These are phyloP conservation scores for Delichon dasypus DNA, from an alignment of 2,797 vertebrate genomes.

Conservation along the genomic window DNA sequence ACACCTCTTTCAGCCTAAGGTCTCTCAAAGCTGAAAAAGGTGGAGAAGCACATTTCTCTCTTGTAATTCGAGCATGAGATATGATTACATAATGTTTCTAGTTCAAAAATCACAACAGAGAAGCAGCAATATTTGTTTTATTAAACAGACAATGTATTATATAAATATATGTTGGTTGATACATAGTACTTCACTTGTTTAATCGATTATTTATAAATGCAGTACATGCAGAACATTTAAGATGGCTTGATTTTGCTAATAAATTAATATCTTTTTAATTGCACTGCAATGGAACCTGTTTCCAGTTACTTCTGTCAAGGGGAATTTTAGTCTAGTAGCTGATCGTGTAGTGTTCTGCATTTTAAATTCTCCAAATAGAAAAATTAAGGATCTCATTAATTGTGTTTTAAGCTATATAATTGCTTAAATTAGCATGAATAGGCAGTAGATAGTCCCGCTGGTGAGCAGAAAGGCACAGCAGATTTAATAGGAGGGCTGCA, in stretches of 20 bases:
- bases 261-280: background rate
- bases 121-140: background rate
- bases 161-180: background rate
- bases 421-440: conserved; percentile 27
- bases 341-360: background rate
- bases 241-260: conserved; percentile 7
- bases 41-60: background rate
- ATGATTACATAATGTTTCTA: background rate
- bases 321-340: background rate
- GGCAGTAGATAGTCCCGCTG: background rate
- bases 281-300: background rate
- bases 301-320: conserved; percentile 1
- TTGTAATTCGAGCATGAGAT: background rate
- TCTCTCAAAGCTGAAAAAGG: background rate
- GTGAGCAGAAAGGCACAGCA: background rate
- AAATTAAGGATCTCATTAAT: conserved; percentile 31
- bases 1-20: background rate
- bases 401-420: conserved; percentile 32
- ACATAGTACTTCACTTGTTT: background rate
- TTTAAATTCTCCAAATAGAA: conserved; percentile 40
- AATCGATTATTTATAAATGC: background rate
- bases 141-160: background rate
- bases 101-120: background rate
- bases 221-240: background rate
- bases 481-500: background rate